Conservation (phyloP, 2,888 invertebrate genomes). For the Harpalus rufipes region DNA sequence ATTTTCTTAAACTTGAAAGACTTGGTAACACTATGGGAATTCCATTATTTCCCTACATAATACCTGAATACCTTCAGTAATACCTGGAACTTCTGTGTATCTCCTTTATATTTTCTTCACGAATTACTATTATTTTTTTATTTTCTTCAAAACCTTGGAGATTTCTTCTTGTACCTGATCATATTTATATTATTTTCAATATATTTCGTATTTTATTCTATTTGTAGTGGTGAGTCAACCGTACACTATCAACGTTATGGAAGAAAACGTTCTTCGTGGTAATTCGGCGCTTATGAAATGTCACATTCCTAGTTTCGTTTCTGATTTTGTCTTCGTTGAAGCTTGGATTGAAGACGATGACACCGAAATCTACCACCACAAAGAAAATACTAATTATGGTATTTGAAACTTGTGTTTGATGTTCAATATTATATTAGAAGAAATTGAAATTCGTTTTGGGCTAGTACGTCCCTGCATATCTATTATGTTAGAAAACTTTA, state of each 20-base stretch:
- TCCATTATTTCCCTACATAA: too few relatives aligned
- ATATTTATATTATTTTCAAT: too few relatives aligned
- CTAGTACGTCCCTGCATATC: not conserved
- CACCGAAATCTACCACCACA: constrained; percentile 81
- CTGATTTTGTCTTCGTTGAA: constrained; percentile 93
- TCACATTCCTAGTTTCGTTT: constrained; percentile 96
- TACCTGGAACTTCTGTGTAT: too few relatives aligned
- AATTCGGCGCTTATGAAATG: constrained; percentile 95
- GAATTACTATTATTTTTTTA: too few relatives aligned
- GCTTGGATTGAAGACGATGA: constrained; percentile 88
- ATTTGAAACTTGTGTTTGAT: not conserved
- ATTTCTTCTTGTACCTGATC: too few relatives aligned
- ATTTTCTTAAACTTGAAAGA: too few relatives aligned
- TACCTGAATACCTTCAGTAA: too few relatives aligned
- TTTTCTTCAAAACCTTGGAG: too few relatives aligned
- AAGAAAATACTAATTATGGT: constrained; percentile 76
- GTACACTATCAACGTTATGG: constrained; percentile 93
- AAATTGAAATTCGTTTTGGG: too few relatives aligned
- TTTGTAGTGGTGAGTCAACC: constrained; percentile 84
- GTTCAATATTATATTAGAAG: not conserved
- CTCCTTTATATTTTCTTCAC: too few relatives aligned
- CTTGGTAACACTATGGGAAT: too few relatives aligned
- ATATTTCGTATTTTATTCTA: not conserved
- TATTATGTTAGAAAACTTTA: not conserved
- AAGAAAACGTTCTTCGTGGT: constrained; percentile 95